Conservation (phyloP, 1,140 invertebrate genomes). For the Phymastichus coffea region DNA sequence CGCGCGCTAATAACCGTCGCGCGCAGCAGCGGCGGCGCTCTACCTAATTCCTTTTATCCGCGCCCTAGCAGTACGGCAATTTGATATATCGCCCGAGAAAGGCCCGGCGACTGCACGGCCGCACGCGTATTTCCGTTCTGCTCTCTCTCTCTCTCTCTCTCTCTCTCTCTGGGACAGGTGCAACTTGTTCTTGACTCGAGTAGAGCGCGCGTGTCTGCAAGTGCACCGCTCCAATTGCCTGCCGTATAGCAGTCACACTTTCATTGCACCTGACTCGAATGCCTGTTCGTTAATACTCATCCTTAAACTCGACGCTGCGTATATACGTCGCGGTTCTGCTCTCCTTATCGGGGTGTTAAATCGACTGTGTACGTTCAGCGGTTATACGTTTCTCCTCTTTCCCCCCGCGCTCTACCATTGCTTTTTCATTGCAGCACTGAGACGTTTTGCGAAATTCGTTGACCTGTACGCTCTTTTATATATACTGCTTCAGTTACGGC, state of each 20-base stretch:
- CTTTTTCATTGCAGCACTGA: no score
- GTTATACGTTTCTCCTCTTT: no score
- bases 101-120: neutral
- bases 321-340: neutral
- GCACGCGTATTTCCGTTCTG: neutral
- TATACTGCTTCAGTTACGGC: no score
- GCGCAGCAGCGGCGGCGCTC: neutral
- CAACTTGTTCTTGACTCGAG: no score
- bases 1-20: slow-evolving; percentile 21
- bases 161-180: neutral
- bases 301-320: no score
- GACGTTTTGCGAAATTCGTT: no score
- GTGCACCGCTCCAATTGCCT: neutral
- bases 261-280: slow-evolving; percentile 4
- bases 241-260: slow-evolving; percentile 2
- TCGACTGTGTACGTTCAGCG: no score
- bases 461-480: no score
- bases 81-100: slow-evolving; percentile 18
- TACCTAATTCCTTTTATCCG: slow-evolving; percentile 22
- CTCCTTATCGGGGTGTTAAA: slow-evolving; percentile 10
- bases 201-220: no score
- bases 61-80: neutral
- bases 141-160: neutral
- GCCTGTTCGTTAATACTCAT: neutral
- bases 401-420: no score